These are phyloP conservation scores for Centrocercus urophasianus DNA, from an alignment of 2,113 vertebrate species.

Conservation along the genomic window DNA sequence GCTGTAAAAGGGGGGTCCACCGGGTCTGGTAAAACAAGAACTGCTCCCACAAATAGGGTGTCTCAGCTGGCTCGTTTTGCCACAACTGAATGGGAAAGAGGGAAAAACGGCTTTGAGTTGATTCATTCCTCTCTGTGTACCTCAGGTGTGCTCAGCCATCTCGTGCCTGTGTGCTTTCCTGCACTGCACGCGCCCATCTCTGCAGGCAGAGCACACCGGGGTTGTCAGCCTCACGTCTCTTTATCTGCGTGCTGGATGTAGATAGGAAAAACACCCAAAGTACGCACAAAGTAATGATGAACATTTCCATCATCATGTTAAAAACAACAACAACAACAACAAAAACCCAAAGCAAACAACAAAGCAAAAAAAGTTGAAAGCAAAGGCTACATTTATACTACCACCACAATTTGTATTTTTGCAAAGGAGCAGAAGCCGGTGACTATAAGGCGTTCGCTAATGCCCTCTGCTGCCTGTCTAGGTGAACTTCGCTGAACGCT, in stretches of 20 bases:
- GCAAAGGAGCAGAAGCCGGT: not conserved
- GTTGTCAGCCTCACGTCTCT: not conserved
- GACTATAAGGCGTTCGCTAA: constrained; percentile 21
- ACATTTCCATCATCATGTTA: accelerated
- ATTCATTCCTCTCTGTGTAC: not conserved
- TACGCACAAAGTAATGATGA: not conserved
- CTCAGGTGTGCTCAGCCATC: not conserved
- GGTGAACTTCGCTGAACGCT: not conserved
- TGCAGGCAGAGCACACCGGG: not conserved
- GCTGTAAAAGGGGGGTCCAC: constrained; percentile 1
- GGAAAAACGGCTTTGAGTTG: not conserved
- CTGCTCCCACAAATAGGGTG: not conserved
- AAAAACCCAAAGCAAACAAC: too few relatives aligned
- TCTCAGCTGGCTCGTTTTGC: constrained; percentile 5
- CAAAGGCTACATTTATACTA: not conserved
- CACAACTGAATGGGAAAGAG: not conserved
- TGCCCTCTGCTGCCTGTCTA: constrained; percentile 75
- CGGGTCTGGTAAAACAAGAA: not conserved
- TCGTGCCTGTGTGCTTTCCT: not conserved
- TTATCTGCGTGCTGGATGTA: not conserved
- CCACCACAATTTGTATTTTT: not conserved
- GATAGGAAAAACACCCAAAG: accelerated
- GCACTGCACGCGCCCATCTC: accelerated
- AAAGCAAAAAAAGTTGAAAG: accelerated
- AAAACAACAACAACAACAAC: too few relatives aligned